Base-by-base conservation (phyloP, 2,113 vertebrate genomes). In the Crypturellus undulatus region DNA sequence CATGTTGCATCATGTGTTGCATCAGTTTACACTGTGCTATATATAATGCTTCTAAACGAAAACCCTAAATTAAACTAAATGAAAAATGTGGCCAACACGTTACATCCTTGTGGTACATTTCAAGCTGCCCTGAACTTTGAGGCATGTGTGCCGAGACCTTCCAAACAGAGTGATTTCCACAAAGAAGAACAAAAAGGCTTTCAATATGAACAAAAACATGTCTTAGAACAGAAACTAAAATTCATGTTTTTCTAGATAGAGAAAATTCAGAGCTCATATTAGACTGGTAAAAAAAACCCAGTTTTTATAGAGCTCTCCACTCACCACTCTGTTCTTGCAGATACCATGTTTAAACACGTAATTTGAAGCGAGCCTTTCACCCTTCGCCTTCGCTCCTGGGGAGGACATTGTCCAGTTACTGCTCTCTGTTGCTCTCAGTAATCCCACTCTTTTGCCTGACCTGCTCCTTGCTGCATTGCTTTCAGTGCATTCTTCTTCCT, bases 11-110 rank as follows among this genome's bases (percentile, higher is more conserved):
- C 40, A 42, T 38, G 5, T 36, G 9, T 52, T 89, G 34, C 2
- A 2, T 64, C 0, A 2, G 11, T 52, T 82, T 79, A 47, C 25
- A 76, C 5, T n/a, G 2, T 16, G 24, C 11, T 72, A 5, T 1
- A 4, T 2, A 24, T 15, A 82, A 6, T 49, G 2, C 2, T 75
- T 4, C 4, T 54, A 84, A 69, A 5, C 65, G 4, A 85, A 89
- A 92, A 71, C 2, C 3, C 60, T 12, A 72, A 87, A 89, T 52
- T 38, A 60, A 91, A 38, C 1, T 24, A 81, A 60, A 56, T 3
- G 8, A n/a, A 87, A 81, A 60, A 71, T 10, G 15, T 52, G 75
- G 43, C 3, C 3, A 64, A 5, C 2, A 11, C 1, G 20, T 7
- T 18, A 6, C 69, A 22, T 79, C 84, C 11, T 0, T 79, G 47